Evolutionary conservation across 2,113 vertebrate species (phyloP), one percentile per base, ranked within the genome.

Genomic region (Talpa occidentalis): DNA sequence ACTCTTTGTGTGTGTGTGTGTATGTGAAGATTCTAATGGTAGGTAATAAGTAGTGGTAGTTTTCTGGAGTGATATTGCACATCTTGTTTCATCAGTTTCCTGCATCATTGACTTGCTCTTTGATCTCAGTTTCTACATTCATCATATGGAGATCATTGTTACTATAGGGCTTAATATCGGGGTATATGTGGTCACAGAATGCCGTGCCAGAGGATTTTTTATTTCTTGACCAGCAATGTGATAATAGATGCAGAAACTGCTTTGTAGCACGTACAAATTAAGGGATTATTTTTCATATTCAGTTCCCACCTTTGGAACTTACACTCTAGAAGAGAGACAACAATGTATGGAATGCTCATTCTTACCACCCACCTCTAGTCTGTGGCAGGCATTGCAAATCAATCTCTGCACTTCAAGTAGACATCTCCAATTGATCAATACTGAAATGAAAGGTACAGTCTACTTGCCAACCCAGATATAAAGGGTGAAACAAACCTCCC

Each of bases 351-450:
- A 88, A 90, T 5, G 1, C 42, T 28, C 28, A 2, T 4, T 10
- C 1, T 40, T 76, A 5, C 16, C 7, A 5, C 8, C 35, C 21
- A 0, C n/a, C 56, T 21, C 72, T 35, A 15, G 42, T 8, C 76
- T 37, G 28, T 4, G 72, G 56, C 91, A 96, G 90, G 69, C 81
- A 88, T 94, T 30, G 84, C 76, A 77, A 62, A 74, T 95, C 84
- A 24, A 77, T 60, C 32, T 26, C 72, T 3, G 10, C 19, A 49
- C 62, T 24, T 70, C 26, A 35, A 47, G 78, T 40, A 93, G 67
- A 24, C 81, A 80, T 47, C 40, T 54, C 60, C 54, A 69, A 16
- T 24, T 7, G 32, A 87, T 11, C 26, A 12, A 35, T 22, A 19
- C 0, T 0, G 4, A 91, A 62, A 16, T 2, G 59, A 90, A 10